Evolutionary conservation across 2,113 vertebrate genomes (phyloP).

Genomic region (Prietella phreatophila): DNA sequence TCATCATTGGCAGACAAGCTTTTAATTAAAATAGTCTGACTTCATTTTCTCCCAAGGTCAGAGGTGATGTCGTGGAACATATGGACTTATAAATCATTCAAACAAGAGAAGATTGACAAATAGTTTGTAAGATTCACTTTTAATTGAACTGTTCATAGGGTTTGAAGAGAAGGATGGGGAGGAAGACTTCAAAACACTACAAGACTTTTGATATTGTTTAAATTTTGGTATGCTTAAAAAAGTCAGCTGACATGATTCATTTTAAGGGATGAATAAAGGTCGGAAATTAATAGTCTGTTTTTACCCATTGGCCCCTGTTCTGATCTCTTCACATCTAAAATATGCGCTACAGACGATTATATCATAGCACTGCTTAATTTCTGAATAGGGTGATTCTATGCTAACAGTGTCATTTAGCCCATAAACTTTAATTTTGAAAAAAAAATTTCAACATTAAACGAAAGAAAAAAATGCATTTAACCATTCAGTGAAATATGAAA

Average conservation of each 20-base stretch:
- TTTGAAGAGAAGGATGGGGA: background rate
- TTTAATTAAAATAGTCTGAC: constrained; percentile 64
- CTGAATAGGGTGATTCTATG: background rate
- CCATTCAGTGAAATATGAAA: background rate
- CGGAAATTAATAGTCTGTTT: background rate
- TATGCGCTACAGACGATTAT: background rate
- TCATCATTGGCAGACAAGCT: constrained; percentile 63
- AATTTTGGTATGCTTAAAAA: background rate
- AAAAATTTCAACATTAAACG: background rate
- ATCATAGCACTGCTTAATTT: background rate
- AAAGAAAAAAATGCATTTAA: background rate
- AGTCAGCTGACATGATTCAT: too few species aligned
- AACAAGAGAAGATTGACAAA: constrained; percentile 16
- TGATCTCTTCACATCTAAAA: background rate
- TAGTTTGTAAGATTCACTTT: background rate
- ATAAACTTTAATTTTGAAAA: background rate
- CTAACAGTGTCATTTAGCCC: background rate
- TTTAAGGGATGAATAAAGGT: too few species aligned
- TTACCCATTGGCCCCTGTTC: background rate
- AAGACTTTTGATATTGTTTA: background rate
- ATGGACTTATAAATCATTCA: constrained; percentile 37
- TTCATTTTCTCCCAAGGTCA: constrained; percentile 66
- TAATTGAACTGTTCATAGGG: background rate
- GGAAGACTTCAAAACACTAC: background rate
- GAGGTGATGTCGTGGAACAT: constrained; percentile 50